These are phyloP conservation scores for Plebejus melissa DNA, from an alignment of 2,888 invertebrate genomes.

Conservation along the genomic window DNA sequence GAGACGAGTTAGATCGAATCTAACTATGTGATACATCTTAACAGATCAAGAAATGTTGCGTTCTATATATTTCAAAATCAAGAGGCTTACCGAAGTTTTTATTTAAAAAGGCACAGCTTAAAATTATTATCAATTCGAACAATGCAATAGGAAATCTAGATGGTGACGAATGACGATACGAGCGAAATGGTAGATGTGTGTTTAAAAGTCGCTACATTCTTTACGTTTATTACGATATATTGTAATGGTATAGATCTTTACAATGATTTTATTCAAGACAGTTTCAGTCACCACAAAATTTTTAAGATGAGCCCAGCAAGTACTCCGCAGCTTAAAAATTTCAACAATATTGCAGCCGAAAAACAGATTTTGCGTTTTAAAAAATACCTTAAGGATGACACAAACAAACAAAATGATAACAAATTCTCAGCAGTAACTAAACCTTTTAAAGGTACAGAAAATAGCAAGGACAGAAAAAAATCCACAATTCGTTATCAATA, in stretches of 20 bases:
- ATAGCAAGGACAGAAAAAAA: constrained; percentile 14
- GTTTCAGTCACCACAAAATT: neutral
- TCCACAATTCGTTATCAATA: constrained; percentile 42
- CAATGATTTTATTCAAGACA: neutral
- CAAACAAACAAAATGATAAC: neutral
- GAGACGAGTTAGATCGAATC: neutral
- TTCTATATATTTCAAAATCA: neutral
- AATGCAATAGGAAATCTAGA: neutral
- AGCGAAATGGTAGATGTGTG: neutral
- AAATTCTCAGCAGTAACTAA: neutral
- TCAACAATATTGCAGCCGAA: neutral
- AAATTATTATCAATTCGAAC: neutral
- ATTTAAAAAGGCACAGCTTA: neutral
- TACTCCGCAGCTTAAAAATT: neutral
- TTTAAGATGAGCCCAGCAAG: neutral
- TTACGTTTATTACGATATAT: neutral
- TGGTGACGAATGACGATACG: neutral
- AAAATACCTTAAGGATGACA: neutral
- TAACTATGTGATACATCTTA: no score
- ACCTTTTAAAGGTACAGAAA: constrained; percentile 4
- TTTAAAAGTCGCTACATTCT: neutral
- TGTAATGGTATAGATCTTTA: neutral
- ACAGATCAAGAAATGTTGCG: neutral
- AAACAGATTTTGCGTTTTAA: neutral
- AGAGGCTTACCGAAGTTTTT: neutral